These are phyloP conservation scores for Acleris laterana DNA, from an alignment of 2,888 invertebrate genomes.

Conservation along the genomic window DNA sequence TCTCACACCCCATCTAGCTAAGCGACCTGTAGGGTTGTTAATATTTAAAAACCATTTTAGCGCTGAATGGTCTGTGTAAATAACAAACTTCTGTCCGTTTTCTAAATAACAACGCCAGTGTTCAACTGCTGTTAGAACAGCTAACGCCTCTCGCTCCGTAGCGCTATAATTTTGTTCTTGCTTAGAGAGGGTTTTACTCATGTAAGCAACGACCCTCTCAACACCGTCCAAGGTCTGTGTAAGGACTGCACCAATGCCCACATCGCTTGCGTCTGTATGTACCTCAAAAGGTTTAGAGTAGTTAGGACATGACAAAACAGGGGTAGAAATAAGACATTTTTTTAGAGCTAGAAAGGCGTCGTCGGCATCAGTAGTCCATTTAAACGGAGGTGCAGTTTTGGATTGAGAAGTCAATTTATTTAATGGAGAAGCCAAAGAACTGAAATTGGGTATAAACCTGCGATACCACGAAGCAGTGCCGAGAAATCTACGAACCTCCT, in stretches of 20 bases:
- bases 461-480: conserved; percentile 33
- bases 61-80: too few species aligned
- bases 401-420: conserved; percentile 27
- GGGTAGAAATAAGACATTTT: conserved; percentile 11
- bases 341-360: conserved; percentile 17
- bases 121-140: too few species aligned
- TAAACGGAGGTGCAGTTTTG: conserved; percentile 13
- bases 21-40: too few species aligned
- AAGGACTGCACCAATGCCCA: conserved; percentile 1
- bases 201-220: not conserved
- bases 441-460: conserved; percentile 28
- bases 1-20: too few species aligned
- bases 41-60: too few species aligned
- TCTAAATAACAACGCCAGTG: too few species aligned
- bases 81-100: too few species aligned
- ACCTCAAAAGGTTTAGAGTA: conserved; percentile 16
- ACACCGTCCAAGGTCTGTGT: conserved; percentile 1
- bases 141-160: too few species aligned
- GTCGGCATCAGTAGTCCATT: conserved; percentile 24
- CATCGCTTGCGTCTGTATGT: conserved; percentile 18
- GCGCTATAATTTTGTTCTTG: too few species aligned
- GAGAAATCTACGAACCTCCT: conserved; percentile 28
- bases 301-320: conserved; percentile 27
- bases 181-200: not conserved
- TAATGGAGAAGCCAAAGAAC: conserved; percentile 22